phyloP scores from a whole-genome alignment of 2,113 vertebrate species.

The Lophochroa leadbeateri region DNA sequence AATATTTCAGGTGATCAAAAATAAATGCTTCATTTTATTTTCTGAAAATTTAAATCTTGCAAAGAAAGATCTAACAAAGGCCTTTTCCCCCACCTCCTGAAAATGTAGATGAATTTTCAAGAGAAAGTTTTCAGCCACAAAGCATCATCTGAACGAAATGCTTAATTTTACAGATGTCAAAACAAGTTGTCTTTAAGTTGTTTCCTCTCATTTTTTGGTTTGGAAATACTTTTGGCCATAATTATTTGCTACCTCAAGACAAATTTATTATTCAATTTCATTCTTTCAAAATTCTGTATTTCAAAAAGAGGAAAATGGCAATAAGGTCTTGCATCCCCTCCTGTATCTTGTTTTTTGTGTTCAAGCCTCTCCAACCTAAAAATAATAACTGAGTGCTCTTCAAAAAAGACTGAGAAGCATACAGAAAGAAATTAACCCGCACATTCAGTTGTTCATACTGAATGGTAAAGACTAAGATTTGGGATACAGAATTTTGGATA shows the following conservation, averaged over 20 bases:
- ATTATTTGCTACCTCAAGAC: not conserved
- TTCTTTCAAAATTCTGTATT: not conserved
- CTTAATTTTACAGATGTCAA: not conserved
- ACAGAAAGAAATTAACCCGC: not conserved
- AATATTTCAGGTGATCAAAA: not conserved
- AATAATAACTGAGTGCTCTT: not conserved
- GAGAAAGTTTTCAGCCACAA: not conserved
- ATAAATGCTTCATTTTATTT: not conserved
- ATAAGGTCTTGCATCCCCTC: not conserved
- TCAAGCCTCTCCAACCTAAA: not conserved
- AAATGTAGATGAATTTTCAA: not conserved
- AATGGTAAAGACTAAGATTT: not conserved
- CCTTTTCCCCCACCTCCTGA: fast-evolving
- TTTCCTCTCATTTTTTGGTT: not conserved
- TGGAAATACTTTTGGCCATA: not conserved
- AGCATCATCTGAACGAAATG: not conserved
- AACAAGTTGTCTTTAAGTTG: not conserved
- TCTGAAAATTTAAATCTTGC: not conserved
- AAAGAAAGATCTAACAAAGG: not conserved
- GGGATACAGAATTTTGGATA: not conserved
- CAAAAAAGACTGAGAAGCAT: fast-evolving
- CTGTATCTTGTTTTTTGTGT: not conserved
- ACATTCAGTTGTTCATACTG: not conserved
- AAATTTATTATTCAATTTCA: not conserved
- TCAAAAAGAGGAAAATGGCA: not conserved